phyloP scores from a whole-genome alignment of 2,888 invertebrate species.

The Epistrophe grossulariae region DNA sequence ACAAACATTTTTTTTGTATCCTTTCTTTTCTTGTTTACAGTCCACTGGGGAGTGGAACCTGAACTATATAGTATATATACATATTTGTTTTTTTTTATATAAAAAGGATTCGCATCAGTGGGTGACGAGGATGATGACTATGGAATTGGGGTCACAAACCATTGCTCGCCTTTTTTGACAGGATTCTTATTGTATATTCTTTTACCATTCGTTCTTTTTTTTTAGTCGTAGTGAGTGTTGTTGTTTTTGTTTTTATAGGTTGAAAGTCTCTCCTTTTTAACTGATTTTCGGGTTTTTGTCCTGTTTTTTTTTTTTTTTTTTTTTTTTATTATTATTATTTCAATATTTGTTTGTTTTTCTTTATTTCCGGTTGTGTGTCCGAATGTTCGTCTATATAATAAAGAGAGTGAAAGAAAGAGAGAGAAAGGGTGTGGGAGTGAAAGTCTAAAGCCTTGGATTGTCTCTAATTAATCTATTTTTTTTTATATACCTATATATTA shows the following conservation, averaged over 20 bases:
- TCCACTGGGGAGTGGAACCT: constrained; percentile 71
- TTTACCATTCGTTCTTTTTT: constrained; percentile 11
- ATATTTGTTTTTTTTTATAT: constrained; percentile 9
- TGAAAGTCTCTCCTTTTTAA: constrained; percentile 34
- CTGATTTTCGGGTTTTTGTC: constrained; percentile 63
- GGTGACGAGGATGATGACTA: constrained; percentile 70
- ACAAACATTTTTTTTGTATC: constrained; percentile 4
- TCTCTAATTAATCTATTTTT: constrained; percentile 71
- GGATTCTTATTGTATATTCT: constrained; percentile 46
- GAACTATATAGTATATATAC: constrained; percentile 55
- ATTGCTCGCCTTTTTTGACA: constrained; percentile 56
- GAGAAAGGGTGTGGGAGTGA: background rate
- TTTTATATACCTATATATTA: background rate
- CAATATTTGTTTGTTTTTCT: constrained; percentile 28
- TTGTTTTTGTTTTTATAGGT: constrained; percentile 39
- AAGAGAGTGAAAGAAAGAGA: too few relatives aligned
- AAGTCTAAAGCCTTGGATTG: constrained; percentile 57
- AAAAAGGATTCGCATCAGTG: constrained; percentile 52
- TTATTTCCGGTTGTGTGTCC: constrained; percentile 45
- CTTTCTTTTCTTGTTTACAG: constrained; percentile 59
- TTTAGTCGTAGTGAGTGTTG: background rate
- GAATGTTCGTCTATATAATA: background rate
- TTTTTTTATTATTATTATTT: constrained; percentile 19
- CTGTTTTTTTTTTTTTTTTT: constrained; percentile 18
- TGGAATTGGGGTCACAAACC: constrained; percentile 74